Evolutionary conservation across 2,113 vertebrate genomes (phyloP).

Genomic region (Donacobius atricapilla): DNA sequence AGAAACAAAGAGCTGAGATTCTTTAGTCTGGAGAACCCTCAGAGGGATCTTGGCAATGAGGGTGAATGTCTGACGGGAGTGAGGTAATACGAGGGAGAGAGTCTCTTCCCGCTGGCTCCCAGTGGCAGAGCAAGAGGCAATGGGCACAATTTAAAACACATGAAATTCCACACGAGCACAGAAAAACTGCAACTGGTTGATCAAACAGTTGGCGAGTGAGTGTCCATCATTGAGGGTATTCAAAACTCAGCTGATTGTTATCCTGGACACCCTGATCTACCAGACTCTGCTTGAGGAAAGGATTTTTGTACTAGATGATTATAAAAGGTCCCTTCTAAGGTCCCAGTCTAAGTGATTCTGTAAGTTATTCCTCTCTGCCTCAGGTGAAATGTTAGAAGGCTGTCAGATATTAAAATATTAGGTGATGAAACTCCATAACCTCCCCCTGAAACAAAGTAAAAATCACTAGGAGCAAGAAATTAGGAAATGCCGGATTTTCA

Average conservation of each 20-base stretch:
- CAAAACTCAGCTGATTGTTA: not conserved
- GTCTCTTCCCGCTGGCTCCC: not conserved
- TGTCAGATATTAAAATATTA: not conserved
- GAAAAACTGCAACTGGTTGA: not conserved
- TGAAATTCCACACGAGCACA: not conserved
- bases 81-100: not conserved
- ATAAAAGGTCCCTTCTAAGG: not conserved
- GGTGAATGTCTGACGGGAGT: not conserved
- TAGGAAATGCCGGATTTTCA: not conserved
- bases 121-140: not conserved
- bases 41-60: not conserved
- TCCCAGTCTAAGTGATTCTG: not conserved
- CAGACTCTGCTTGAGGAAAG: not conserved
- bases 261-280: not conserved
- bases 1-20: not conserved
- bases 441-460: not conserved
- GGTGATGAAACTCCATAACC: not conserved
- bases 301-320: not conserved
- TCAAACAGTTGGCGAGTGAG: not conserved
- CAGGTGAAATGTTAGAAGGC: not conserved
- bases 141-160: not conserved
- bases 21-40: not conserved
- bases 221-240: not conserved
- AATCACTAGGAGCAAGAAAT: not conserved
- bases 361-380: not conserved